These are phyloP conservation scores for Periophthalmus magnuspinnatus DNA, from an alignment of 2,797 vertebrate species.

Conservation along the genomic window DNA sequence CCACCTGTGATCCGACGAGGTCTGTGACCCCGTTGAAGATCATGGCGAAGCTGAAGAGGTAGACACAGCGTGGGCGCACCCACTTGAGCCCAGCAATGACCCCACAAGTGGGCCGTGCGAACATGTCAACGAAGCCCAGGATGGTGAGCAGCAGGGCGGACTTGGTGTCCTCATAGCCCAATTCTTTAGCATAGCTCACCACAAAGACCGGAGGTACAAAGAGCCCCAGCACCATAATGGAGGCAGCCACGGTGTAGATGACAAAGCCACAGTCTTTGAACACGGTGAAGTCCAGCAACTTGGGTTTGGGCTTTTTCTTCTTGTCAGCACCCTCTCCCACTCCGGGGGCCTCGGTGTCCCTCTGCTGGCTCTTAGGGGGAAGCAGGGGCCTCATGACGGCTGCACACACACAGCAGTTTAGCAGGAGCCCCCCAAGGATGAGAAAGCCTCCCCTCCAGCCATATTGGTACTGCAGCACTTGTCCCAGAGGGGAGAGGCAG, in stretches of 20 bases:
- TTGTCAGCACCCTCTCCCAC: conserved; percentile 21
- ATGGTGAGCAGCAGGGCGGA: conserved; percentile 90
- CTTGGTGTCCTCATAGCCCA: conserved; percentile 85
- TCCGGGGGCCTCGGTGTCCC: conserved; percentile 9
- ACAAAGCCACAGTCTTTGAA: conserved; percentile 88
- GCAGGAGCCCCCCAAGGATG: conserved; percentile 89
- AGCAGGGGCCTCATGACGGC: conserved; percentile 90
- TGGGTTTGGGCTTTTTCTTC: conserved; percentile 65
- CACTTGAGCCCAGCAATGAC: conserved; percentile 85
- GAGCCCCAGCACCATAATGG: conserved; percentile 94
- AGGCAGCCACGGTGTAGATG: conserved; percentile 87
- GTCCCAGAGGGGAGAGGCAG: conserved; percentile 89
- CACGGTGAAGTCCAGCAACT: conserved; percentile 90
- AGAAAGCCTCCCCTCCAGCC: conserved; percentile 96
- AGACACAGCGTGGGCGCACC: conserved; percentile 89
- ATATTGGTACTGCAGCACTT: conserved; percentile 85
- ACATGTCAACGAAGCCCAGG: conserved; percentile 93
- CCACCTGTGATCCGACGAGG: conserved; percentile 82
- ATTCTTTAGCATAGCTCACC: conserved; percentile 92
- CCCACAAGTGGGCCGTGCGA: conserved; percentile 89
- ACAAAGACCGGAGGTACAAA: conserved; percentile 96
- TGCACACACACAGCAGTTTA: conserved; percentile 93
- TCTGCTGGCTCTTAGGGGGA: conserved; percentile 54
- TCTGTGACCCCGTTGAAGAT: conserved; percentile 91
- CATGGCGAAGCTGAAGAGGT: conserved; percentile 93